Conservation (phyloP, 2,113 vertebrate species). For the Etheostoma spectabile region DNA sequence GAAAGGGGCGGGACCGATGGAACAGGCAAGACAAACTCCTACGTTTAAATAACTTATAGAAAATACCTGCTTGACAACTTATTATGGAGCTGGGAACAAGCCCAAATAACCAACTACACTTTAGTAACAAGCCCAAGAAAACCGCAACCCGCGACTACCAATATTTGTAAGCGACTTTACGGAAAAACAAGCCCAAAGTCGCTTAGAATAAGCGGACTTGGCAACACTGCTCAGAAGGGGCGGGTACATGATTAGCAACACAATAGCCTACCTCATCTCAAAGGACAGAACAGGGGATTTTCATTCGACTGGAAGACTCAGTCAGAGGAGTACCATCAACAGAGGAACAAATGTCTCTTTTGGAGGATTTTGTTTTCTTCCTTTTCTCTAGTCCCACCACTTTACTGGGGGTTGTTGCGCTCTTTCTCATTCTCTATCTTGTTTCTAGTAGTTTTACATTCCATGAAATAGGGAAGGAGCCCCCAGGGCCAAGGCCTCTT, state of each 20-base stretch:
- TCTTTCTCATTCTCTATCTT: constrained; percentile 62
- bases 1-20: too few species aligned
- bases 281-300: fast-evolving
- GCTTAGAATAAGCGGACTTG: too few species aligned
- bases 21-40: too few species aligned
- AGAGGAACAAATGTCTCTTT: constrained; percentile 48
- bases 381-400: constrained; percentile 43
- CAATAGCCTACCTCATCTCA: neutral
- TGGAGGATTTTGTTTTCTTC: constrained; percentile 30
- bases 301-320: fast-evolving
- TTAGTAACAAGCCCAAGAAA: too few species aligned
- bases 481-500: constrained; percentile 77
- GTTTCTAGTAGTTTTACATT: constrained; percentile 9
- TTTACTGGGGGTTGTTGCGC: constrained; percentile 45
- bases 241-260: neutral
- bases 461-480: constrained; percentile 41
- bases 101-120: too few species aligned
- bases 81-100: too few species aligned
- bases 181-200: too few species aligned
- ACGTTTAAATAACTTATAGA: too few species aligned
- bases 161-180: too few species aligned
- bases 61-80: too few species aligned
- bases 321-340: neutral
- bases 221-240: neutral
- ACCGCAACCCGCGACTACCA: too few species aligned